Evolutionary conservation across 2,113 vertebrate genomes (phyloP).

Genomic region (Neogobius melanostomus): DNA sequence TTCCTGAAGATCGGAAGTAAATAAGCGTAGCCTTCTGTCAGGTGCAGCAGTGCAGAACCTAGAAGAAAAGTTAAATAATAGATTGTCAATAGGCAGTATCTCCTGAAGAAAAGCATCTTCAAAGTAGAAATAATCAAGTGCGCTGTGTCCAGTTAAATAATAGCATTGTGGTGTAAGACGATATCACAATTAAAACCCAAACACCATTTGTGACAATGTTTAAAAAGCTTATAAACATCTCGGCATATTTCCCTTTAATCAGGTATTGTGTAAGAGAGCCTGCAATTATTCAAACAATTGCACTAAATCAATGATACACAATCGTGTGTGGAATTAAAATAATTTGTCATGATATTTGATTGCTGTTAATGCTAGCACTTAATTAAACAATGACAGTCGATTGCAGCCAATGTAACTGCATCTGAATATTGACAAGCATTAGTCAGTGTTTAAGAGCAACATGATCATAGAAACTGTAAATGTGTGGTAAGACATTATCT

Average conservation of each 20-base stretch:
- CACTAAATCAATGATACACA: constrained; percentile 73
- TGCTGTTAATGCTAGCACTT: too few relatives aligned
- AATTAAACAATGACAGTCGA: too few relatives aligned
- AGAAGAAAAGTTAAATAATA: constrained; percentile 40
- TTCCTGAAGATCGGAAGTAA: constrained; percentile 91
- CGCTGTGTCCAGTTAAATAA: constrained; percentile 52
- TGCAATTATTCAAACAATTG: constrained; percentile 77
- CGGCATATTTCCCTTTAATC: constrained; percentile 69
- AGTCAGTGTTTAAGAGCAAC: too few relatives aligned
- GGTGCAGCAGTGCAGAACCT: constrained; percentile 93
- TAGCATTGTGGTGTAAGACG: constrained; percentile 48
- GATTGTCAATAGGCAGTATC: constrained; percentile 32
- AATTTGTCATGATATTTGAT: constrained; percentile 40
- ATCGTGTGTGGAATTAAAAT: constrained; percentile 48
- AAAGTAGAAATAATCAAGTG: constrained; percentile 8
- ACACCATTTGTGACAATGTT: constrained; percentile 62
- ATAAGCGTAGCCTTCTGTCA: constrained; percentile 87
- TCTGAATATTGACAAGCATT: too few relatives aligned
- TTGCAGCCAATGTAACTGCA: too few relatives aligned
- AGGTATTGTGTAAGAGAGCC: constrained; percentile 57
- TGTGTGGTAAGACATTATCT: too few relatives aligned
- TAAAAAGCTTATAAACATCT: constrained; percentile 31
- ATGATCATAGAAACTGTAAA: too few relatives aligned
- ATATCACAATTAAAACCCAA: constrained; percentile 70
- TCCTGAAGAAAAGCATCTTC: constrained; percentile 23